Base-by-base conservation (phyloP, 2,888 invertebrate species). In the Catotricha subobsoleta region DNA sequence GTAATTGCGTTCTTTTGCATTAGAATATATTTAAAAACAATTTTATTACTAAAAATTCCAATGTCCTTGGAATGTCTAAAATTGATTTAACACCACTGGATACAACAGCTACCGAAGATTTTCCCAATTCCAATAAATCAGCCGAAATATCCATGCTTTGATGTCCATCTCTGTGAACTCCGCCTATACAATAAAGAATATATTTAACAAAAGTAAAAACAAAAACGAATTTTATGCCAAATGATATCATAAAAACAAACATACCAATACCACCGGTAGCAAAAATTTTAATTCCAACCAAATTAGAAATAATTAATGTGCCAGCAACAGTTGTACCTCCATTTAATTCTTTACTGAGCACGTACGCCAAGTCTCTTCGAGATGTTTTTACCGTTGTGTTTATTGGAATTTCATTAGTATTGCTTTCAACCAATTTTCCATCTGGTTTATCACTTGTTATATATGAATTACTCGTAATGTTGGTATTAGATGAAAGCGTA, bases 41-140 rank as follows among this genome's bases (percentile, higher is more conserved):
- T n/a, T n/a, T n/a, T n/a, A n/a, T 62, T 65, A 88, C 90, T 67
- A 98, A 66, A 59, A 80, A 94, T 59, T 98, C 97, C 36, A 98
- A 67, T 1, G 97, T 97, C 56, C 80, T 78, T 3, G 78, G 80
- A 50, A 98, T 88, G 59, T 99, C 98, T 43, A 99, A 69, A 51
- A 98, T 95, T 16, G 95, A 94, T 64, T 98, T 98, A 42, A 94
- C 78, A 2, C 98, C 98, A 53, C 94, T 87, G 50, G 90, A 94
- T 2, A 99, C 78, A 6, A 98, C 92, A 35, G 87, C 75, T 1
- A 95, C 77, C 12, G 80, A 78, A 45, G 80, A 87, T 43, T 80
- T 72, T 1, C 91, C 84, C 40, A 98, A 67, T 60, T 98, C 95
- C 7, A 73, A 75, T 39, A 99, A 69, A 64, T 98, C 98, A 1